Percentiles rank a stretch among this genome's conserved stretches.
phyloP scores from a whole-genome alignment of 2,888 invertebrate species.

The Drosophila mulleri region DNA sequence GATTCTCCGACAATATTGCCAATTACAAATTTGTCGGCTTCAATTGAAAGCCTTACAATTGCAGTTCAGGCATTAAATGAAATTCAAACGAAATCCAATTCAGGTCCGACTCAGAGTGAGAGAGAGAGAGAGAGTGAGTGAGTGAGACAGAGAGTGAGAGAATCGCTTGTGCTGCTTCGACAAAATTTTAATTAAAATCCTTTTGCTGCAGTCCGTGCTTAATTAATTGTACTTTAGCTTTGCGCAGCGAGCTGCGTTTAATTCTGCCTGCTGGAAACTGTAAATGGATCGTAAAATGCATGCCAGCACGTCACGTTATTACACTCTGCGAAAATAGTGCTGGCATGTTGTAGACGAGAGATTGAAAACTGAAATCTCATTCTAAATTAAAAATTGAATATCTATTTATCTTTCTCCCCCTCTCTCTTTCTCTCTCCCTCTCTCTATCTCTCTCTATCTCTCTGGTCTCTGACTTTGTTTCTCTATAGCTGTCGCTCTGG shows the following conservation, averaged over 20 bases:
- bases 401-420: background rate
- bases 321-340: background rate
- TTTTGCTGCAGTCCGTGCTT: slow-evolving; percentile 53
- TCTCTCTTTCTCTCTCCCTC: background rate
- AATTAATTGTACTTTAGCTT: slow-evolving; percentile 73
- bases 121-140: background rate
- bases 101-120: slow-evolving; percentile 4
- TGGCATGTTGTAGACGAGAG: background rate
- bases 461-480: background rate
- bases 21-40: slow-evolving; percentile 73
- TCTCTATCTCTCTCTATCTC: background rate
- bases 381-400: background rate
- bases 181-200: slow-evolving; percentile 76
- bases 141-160: background rate
- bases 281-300: slow-evolving; percentile 23
- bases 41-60: slow-evolving; percentile 77
- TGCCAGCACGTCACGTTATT: slow-evolving; percentile 3
- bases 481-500: background rate
- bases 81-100: slow-evolving; percentile 67
- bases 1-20: slow-evolving; percentile 57
- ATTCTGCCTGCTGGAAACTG: slow-evolving; percentile 15
- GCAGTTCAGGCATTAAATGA: slow-evolving; percentile 71
- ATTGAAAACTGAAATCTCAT: background rate
- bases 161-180: slow-evolving; percentile 66
- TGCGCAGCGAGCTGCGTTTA: slow-evolving; percentile 49